These are phyloP conservation scores for Pachypanchax playfairii DNA, from an alignment of 2,113 vertebrate species.

Conservation along the genomic window DNA sequence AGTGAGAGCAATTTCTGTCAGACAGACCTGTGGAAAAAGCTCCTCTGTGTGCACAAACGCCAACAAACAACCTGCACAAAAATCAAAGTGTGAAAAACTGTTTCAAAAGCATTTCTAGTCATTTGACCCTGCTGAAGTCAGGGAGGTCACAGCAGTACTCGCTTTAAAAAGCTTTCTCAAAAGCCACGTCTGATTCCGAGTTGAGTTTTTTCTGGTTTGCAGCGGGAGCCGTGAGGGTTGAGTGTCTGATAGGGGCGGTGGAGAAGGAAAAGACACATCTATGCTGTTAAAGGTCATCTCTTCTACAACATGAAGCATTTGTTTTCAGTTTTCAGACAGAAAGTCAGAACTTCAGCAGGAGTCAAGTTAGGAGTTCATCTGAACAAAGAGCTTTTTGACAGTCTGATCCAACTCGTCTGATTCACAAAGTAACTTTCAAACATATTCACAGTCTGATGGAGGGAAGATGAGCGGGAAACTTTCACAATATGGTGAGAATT, in stretches of 20 bases:
- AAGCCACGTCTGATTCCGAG: slow-evolving; percentile 53
- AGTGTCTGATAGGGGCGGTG: slow-evolving; percentile 43
- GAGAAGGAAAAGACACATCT: slow-evolving; percentile 47
- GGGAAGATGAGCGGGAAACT: not conserved
- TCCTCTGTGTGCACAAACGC: not conserved
- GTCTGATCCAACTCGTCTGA: not conserved
- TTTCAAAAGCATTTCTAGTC: slow-evolving; percentile 6
- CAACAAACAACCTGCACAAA: slow-evolving; percentile 12
- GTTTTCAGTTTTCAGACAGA: slow-evolving; percentile 21
- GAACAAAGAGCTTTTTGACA: slow-evolving; percentile 30
- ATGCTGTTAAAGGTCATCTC: slow-evolving; percentile 62
- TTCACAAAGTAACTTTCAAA: not conserved
- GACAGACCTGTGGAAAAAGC: not conserved
- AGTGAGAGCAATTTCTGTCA: not conserved
- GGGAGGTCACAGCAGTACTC: slow-evolving; percentile 19
- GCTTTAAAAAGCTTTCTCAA: slow-evolving; percentile 28
- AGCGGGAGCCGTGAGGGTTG: slow-evolving; percentile 26
- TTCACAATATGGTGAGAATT: no score
- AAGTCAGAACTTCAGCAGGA: slow-evolving; percentile 30
- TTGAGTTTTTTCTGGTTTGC: slow-evolving; percentile 31
- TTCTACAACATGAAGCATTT: slow-evolving; percentile 43
- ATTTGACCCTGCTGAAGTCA: slow-evolving; percentile 18
- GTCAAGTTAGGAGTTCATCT: slow-evolving; percentile 25
- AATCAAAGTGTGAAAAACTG: slow-evolving; percentile 10
- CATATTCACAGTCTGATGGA: not conserved